Percentiles rank a stretch among this genome's conserved stretches.
Evolutionary conservation across 64 coral and sea anemone genomes (phyloP).

Genomic region (Catalaphyllia jardinei): DNA sequence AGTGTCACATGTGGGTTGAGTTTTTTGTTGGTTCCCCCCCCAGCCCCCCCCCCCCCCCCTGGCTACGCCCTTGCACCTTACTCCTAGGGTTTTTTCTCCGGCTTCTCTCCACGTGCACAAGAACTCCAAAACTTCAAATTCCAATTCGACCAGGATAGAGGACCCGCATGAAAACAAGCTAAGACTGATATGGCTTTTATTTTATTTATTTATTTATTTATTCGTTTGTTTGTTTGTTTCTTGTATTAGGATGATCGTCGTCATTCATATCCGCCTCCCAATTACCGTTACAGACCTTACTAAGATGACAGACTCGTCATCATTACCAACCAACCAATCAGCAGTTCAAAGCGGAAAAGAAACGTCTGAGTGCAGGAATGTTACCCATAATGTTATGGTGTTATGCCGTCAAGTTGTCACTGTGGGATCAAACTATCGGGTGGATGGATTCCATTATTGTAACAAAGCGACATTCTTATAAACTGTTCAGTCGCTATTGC

Average conservation of each 20-base stretch:
- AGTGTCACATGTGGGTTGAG: no score
- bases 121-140: no score
- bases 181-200: neutral
- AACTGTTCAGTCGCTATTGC: neutral
- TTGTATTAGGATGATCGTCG: constrained; percentile 58
- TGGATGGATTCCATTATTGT: neutral
- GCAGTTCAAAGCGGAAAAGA: neutral
- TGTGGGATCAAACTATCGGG: neutral
- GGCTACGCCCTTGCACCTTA: no score
- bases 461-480: neutral
- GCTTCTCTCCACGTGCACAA: no score
- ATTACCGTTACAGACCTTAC: constrained; percentile 84
- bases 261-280: constrained; percentile 59
- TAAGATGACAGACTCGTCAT: neutral
- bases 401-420: constrained; percentile 2
- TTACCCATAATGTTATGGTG: neutral
- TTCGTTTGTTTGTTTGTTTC: neutral
- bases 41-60: no score
- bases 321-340: neutral
- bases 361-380: neutral
- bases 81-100: no score
- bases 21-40: no score
- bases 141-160: no score
- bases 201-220: neutral
- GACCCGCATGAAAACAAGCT: no score